These are phyloP conservation scores for Phataginus tetradactyla DNA, from an alignment of 2,797 vertebrate genomes.

Conservation along the genomic window DNA sequence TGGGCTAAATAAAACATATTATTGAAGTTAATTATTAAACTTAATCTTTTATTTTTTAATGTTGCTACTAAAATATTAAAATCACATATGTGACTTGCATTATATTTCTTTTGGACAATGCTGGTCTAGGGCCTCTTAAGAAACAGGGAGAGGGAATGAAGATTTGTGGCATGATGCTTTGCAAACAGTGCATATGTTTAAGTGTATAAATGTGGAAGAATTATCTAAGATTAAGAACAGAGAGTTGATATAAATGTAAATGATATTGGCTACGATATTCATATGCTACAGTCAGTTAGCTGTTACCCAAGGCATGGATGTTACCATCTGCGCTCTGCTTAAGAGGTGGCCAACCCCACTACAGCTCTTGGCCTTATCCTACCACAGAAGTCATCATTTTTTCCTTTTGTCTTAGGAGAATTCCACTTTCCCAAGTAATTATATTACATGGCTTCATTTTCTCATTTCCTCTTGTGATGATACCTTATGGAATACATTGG, in stretches of 20 bases:
- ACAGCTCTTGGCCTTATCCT: neutral
- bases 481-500: neutral
- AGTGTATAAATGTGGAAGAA: slow-evolving; percentile 42
- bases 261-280: slow-evolving; percentile 43
- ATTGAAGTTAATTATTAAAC: neutral
- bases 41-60: neutral
- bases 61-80: slow-evolving; percentile 35
- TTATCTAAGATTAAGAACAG: slow-evolving; percentile 61
- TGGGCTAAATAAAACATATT: slow-evolving; percentile 17
- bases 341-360: neutral
- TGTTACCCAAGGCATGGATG: slow-evolving; percentile 38
- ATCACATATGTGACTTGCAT: neutral
- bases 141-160: slow-evolving; percentile 30
- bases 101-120: slow-evolving; percentile 18
- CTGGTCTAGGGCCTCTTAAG: slow-evolving; percentile 22
- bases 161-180: slow-evolving; percentile 30
- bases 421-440: neutral
- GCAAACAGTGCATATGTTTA: slow-evolving; percentile 31
- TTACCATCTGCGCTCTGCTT: slow-evolving; percentile 61
- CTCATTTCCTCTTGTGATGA: neutral
- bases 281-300: slow-evolving; percentile 22
- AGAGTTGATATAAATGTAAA: slow-evolving; percentile 57
- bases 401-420: slow-evolving; percentile 8
- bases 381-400: neutral
- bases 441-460: neutral